Evolutionary conservation across 2,888 invertebrate genomes (phyloP), one percentile per base, ranked within the genome.

Genomic region (Biston betularia): DNA sequence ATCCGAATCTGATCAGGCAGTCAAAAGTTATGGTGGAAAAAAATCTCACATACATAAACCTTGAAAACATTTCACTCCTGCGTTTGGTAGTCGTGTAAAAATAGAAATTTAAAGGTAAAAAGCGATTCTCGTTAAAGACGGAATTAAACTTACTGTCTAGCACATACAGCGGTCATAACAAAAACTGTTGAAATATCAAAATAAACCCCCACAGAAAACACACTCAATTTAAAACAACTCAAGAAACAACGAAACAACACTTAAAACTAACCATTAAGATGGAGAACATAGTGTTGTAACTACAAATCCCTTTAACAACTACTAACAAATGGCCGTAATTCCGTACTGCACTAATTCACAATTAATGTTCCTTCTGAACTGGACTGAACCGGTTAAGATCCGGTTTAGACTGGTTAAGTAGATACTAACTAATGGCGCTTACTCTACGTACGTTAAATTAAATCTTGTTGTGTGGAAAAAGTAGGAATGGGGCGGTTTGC

Each of bases 291-390:
- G 42, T 50, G 62, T 53, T 67, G 55, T 50, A 68, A 55, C 55
- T 65, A 76, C 79, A 78, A 78, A 80, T 79, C 70, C 68, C 70
- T 75, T 71, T 81, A 84, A 83, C 82, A 83, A 79, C 80, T 76
- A 73, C 78, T 77, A 82, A 86, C 87, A 82, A 83, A 88, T 85
- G 74, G 80, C 80, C 66, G 81, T 82, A 82, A 80, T 83, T 82
- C 81, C 78, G 79, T 62, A 69, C 75, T 73, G 78, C 81, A 79
- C 87, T 86, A 87, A 87, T 86, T 87, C 82, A 86, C 87, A 83
- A 88, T 86, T 87, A 89, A 88, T 88, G 85, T 80, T 78, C 76
- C 73, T 77, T 75, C 70, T 76, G 70, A 79, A 78, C 75, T 76
- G 58, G 58, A 45, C 45, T 56, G 56, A 56, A 56, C 56, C 14